Percentiles rank a stretch among this genome's conserved stretches.
Evolutionary conservation across 2,113 vertebrate species (phyloP).

Genomic region (Nothocercus julius): DNA sequence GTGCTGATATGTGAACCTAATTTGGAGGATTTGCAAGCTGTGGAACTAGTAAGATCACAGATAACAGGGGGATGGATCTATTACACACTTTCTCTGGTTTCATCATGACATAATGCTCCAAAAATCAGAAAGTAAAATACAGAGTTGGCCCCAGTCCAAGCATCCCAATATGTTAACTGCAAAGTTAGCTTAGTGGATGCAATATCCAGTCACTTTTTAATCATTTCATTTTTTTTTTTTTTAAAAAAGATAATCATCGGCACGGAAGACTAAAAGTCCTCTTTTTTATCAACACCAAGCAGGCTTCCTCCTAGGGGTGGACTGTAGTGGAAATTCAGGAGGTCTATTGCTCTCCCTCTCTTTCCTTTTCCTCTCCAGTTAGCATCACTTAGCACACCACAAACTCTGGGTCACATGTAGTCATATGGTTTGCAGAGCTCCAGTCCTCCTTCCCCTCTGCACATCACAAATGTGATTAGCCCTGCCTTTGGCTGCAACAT

Average conservation of each 20-base stretch:
- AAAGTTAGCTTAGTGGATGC: not conserved
- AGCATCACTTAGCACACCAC: slow-evolving; percentile 18
- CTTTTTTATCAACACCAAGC: not conserved
- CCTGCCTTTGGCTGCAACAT: not conserved
- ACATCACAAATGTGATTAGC: not conserved
- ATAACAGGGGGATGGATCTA: slow-evolving; percentile 66
- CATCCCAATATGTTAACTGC: slow-evolving; percentile 43
- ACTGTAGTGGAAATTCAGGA: not conserved
- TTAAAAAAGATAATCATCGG: not conserved
- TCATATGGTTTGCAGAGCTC: slow-evolving; percentile 61
- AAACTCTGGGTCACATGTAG: slow-evolving; percentile 41
- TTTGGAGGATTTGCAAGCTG: slow-evolving; percentile 73
- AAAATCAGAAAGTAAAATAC: slow-evolving; percentile 68
- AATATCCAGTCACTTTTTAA: not conserved
- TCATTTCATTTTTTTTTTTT: not conserved
- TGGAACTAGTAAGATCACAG: slow-evolving; percentile 71
- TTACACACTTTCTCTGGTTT: slow-evolving; percentile 69
- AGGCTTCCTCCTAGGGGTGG: not conserved
- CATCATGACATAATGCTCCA: slow-evolving; percentile 63
- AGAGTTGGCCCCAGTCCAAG: slow-evolving; percentile 52
- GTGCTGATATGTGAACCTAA: slow-evolving; percentile 74
- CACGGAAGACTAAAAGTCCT: not conserved
- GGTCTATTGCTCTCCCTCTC: not conserved
- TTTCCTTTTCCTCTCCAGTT: slow-evolving; percentile 26
- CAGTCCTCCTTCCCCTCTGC: not conserved